Percentiles rank a stretch among this genome's conserved stretches.
Conservation (phyloP, 2,888 invertebrate species). For the Stegophylla sp. region DNA sequence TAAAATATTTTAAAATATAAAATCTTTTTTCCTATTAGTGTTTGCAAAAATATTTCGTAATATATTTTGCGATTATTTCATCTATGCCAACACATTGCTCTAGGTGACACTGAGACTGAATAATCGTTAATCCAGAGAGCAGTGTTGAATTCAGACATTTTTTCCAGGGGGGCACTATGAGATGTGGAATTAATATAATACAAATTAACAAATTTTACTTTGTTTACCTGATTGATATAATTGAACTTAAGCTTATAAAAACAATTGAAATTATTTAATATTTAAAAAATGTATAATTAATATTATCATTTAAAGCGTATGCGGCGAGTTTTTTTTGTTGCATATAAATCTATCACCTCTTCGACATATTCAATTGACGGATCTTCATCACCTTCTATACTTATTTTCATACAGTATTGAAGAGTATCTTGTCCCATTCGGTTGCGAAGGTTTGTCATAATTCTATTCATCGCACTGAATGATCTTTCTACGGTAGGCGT, state of each 20-base stretch:
- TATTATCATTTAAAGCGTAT: slow-evolving; percentile 5
- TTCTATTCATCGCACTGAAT: neutral
- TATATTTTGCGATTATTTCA: no score
- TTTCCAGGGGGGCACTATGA: slow-evolving; percentile 3
- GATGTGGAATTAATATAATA: neutral
- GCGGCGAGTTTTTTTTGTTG: slow-evolving; percentile 13
- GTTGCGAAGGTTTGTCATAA: slow-evolving; percentile 5
- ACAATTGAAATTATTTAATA: neutral
- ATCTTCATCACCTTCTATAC: slow-evolving; percentile 18
- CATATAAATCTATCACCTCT: slow-evolving; percentile 3
- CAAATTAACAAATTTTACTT: neutral
- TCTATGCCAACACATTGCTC: no score
- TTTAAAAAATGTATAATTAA: neutral
- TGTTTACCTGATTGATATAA: neutral
- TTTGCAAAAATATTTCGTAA: no score
- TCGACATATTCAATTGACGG: neutral
- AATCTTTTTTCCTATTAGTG: no score
- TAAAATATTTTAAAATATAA: no score
- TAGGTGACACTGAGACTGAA: no score
- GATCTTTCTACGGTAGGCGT: slow-evolving; percentile 17
- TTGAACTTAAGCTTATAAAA: neutral
- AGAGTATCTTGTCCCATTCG: slow-evolving; percentile 34
- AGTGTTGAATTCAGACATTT: neutral
- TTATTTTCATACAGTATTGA: slow-evolving; percentile 15
- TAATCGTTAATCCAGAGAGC: no score